Conservation (phyloP, 2,797 vertebrate species). For the Mionectes olivaceus region DNA sequence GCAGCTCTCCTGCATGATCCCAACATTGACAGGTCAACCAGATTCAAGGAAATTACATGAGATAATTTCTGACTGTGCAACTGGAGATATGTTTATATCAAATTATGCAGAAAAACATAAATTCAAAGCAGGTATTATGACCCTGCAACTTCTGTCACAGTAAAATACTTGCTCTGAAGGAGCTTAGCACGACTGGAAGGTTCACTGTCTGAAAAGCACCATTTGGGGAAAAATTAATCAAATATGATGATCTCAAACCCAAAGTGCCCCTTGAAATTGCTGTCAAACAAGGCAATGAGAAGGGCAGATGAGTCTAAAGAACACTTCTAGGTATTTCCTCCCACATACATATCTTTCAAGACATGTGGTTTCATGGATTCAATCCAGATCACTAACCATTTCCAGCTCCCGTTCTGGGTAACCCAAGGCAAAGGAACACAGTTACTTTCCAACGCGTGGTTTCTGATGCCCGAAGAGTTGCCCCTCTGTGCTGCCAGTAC, state of each 20-base stretch:
- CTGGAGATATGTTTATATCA: neutral
- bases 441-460: neutral
- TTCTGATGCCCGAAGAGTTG: neutral
- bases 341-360: rapidly evolving
- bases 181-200: neutral
- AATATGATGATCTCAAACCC: constrained; percentile 25
- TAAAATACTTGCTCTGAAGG: constrained; percentile 15
- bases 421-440: neutral
- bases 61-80: neutral
- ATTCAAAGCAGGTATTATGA: neutral
- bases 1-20: neutral
- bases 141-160: neutral
- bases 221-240: constrained; percentile 33
- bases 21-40: neutral
- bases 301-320: constrained; percentile 43
- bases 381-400: neutral
- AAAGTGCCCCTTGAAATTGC: constrained; percentile 16
- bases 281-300: constrained; percentile 40
- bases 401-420: neutral
- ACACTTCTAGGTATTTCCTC: neutral
- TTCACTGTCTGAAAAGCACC: constrained; percentile 7
- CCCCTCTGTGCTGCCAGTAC: neutral
- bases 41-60: neutral
- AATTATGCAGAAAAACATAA: neutral
- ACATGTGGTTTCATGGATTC: neutral